phyloP scores from a whole-genome alignment of 2,797 vertebrate genomes.

The Characodon lateralis region DNA sequence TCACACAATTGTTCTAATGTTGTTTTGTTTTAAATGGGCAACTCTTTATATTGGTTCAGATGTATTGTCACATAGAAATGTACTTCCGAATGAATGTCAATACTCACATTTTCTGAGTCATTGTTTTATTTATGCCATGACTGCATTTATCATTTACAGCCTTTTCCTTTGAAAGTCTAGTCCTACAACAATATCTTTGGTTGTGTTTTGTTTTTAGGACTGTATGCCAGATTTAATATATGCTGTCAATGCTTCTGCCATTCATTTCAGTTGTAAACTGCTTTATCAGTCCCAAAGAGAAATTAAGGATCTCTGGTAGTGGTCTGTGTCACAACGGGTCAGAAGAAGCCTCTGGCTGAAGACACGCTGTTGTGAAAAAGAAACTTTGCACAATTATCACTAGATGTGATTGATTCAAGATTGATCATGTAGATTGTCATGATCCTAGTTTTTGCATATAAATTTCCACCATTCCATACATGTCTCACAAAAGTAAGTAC shows the following conservation, averaged over 20 bases:
- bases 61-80: neutral
- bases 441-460: neutral
- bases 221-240: neutral
- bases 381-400: neutral
- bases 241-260: neutral
- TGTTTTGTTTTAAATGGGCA: neutral
- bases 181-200: neutral
- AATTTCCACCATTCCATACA: neutral
- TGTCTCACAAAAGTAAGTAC: neutral
- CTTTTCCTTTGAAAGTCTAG: neutral
- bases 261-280: neutral
- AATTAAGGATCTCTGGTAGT: neutral
- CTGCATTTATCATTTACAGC: neutral
- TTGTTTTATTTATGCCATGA: neutral
- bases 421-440: neutral
- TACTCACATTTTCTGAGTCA: neutral
- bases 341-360: neutral
- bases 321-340: neutral
- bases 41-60: neutral
- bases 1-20: neutral
- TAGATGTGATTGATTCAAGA: neutral
- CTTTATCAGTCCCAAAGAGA: neutral
- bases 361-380: neutral
- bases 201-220: neutral
- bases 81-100: neutral